A percentile compares a stretch with the other conserved stretches of the same genome.
phyloP scores from a whole-genome alignment of 2,888 invertebrate genomes.

The Gisinianus flammeolus region DNA sequence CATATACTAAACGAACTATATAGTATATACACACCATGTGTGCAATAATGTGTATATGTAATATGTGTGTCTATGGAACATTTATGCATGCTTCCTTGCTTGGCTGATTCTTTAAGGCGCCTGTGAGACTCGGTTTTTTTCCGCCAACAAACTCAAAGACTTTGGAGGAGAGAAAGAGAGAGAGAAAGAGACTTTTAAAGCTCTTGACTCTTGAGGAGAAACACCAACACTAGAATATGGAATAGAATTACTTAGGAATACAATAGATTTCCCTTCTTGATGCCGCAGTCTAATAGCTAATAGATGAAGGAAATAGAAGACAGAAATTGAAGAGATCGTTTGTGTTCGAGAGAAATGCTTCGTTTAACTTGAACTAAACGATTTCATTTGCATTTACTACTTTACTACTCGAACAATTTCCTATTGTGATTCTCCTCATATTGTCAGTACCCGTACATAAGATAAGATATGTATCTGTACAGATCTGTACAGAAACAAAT shows the following conservation, averaged over 20 bases:
- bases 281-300: background rate
- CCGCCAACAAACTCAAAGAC: background rate
- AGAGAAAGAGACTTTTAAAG: background rate
- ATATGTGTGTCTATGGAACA: background rate
- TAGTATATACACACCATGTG: too few species aligned
- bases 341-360: background rate
- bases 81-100: constrained; percentile 16
- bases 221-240: background rate
- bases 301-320: background rate
- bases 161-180: background rate
- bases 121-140: constrained; percentile 21
- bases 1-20: too few species aligned
- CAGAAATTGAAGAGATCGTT: background rate
- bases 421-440: background rate
- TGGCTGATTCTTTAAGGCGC: constrained; percentile 11
- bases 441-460: background rate
- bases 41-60: too few species aligned
- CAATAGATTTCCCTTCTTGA: background rate
- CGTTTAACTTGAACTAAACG: constrained; percentile 15
- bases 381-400: constrained; percentile 20
- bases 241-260: background rate
- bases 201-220: background rate
- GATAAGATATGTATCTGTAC: too few species aligned
- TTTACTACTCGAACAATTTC: background rate
- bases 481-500: too few species aligned